Evolutionary conservation across 2,888 invertebrate species (phyloP).

Genomic region (Dinocampus coccinellae): DNA sequence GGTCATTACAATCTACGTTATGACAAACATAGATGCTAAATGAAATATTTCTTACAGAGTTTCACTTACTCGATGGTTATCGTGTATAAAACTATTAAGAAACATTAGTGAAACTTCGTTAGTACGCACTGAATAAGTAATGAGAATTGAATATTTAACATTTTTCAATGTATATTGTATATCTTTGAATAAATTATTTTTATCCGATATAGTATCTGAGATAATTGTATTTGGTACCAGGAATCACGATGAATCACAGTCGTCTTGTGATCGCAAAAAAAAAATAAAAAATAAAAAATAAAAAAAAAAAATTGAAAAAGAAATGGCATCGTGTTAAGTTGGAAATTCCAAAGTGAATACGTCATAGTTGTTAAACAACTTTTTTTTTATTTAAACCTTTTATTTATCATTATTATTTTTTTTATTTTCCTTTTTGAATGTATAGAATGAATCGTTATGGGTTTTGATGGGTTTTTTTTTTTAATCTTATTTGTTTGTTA

Average conservation of each 20-base stretch:
- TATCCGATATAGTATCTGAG: not conserved
- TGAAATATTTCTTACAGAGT: not conserved
- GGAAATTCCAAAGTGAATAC: not conserved
- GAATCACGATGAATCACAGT: not conserved
- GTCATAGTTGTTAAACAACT: not conserved
- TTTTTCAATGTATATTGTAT: not conserved
- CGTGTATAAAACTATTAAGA: not conserved
- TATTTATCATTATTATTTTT: not conserved
- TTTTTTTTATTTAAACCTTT: not conserved
- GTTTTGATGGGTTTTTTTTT: too few relatives aligned
- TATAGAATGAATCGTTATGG: too few relatives aligned
- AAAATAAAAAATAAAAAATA: not conserved
- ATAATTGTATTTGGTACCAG: not conserved
- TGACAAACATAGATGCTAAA: not conserved
- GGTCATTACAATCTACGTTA: not conserved
- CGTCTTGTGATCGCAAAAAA: not conserved
- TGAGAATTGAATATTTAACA: not conserved
- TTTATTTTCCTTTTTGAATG: too few relatives aligned
- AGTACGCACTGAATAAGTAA: not conserved
- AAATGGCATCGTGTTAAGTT: not conserved
- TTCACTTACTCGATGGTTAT: not conserved
- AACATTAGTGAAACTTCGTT: not conserved
- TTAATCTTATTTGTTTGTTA: too few relatives aligned
- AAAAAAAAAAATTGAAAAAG: not conserved
- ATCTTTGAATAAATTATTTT: too few relatives aligned